A percentile compares a stretch with the other conserved stretches of the same genome.
Conservation (phyloP, 1,140 invertebrate species). For the Brachionus koreanus region DNA sequence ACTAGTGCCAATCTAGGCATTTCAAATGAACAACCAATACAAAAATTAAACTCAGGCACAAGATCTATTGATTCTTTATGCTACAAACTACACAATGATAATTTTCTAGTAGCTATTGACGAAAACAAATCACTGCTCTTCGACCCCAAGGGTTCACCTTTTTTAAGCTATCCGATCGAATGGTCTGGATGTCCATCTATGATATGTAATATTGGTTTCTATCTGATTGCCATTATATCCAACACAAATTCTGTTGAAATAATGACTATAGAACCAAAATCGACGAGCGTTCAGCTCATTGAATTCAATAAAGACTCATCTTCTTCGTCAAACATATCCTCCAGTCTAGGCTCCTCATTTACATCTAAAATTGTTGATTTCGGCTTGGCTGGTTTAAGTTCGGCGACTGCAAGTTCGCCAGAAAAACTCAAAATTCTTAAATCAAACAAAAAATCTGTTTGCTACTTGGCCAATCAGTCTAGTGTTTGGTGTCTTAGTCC, state of each 20-base stretch:
- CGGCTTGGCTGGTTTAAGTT: neutral
- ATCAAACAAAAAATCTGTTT: conserved; percentile 32
- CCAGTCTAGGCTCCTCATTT: conserved; percentile 13
- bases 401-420: neutral
- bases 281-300: conserved; percentile 18
- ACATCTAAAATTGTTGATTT: conserved; percentile 28
- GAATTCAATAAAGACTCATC: neutral
- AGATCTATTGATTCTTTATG: conserved; percentile 12
- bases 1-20: neutral
- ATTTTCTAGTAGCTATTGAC: conserved; percentile 27
- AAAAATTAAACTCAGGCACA: conserved; percentile 4
- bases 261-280: neutral
- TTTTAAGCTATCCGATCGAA: neutral
- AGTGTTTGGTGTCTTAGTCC: conserved; percentile 40
- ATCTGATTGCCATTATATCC: neutral
- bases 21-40: neutral
- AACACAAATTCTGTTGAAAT: conserved; percentile 22
- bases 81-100: conserved; percentile 8
- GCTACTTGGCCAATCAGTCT: conserved; percentile 40
- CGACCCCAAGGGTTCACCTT: neutral
- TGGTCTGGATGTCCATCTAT: conserved; percentile 23
- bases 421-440: conserved; percentile 32
- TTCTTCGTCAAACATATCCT: neutral
- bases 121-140: conserved; percentile 19
- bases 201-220: conserved; percentile 10